Evolutionary conservation across 2,797 vertebrate species (phyloP), one percentile per base, ranked within the genome.

Genomic region (Pipistrellus nathusii): DNA sequence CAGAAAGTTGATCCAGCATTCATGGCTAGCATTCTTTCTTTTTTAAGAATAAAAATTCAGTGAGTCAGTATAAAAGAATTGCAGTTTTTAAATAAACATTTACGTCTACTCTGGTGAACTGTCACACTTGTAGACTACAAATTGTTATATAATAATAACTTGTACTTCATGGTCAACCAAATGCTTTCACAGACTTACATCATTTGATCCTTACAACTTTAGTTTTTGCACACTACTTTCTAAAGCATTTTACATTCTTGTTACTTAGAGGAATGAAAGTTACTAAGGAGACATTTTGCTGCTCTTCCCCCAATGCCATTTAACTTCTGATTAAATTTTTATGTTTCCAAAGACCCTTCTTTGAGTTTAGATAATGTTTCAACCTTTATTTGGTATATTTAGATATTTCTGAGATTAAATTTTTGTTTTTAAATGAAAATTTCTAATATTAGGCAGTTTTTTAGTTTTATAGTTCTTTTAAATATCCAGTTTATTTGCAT

Each of bases 51-150:
- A 94, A 97, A 97, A 95, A 53, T 91, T 86, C n/a, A 69, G 9
- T 97, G 96, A 97, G 90, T 97, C 97, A 97, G 82, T 89, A 75
- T 95, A 88, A 77, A 97, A 97, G 96, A 97, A 97, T 97, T 94
- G 20, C 68, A 92, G 95, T 94, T 96, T 97, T 97, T 96, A 97
- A 97, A 97, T 96, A 97, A 96, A 80, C 75, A 8, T 97, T 96
- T 96, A 93, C 53, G 80, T 96, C 85, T 96, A 53, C 95, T 84
- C 85, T 72, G 48, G 57, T 3, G 3, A 95, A 84, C 78, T 96
- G 82, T 66, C 94, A 51, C 95, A 78, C 76, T 94, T 93, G 90
- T 90, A 84, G 93, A 94, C 90, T 90, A 86, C 82, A 72, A 46
- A 90, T 93, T 90, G 88, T 96, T 90, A 88, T 91, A 69, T 97